Evolutionary conservation across 2,113 vertebrate species (phyloP).

Genomic region (Galemys pyrenaicus): DNA sequence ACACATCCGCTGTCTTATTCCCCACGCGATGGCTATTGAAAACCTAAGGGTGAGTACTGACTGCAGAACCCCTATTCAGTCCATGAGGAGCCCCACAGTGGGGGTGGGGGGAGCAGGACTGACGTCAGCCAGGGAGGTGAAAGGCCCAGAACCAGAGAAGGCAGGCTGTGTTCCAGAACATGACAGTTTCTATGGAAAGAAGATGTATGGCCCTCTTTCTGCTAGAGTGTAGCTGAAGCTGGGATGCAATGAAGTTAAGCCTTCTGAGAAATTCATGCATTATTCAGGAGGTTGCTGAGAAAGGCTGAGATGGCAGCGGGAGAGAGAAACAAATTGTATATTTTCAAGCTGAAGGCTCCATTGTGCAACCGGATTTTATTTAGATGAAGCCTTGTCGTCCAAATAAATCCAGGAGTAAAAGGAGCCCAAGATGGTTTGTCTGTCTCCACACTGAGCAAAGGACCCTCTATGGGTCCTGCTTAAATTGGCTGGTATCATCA

Average conservation of each 20-base stretch:
- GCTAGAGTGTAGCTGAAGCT: neutral
- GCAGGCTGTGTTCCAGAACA: slow-evolving; percentile 61
- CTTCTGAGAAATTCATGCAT: neutral
- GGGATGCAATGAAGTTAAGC: neutral
- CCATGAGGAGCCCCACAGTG: neutral
- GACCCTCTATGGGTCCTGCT: neutral
- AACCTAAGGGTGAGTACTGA: neutral
- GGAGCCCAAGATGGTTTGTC: neutral
- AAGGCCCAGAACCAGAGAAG: slow-evolving; percentile 63
- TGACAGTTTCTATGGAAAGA: slow-evolving; percentile 29
- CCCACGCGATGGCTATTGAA: slow-evolving; percentile 47
- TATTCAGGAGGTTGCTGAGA: neutral
- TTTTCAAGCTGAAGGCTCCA: neutral
- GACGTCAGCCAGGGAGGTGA: slow-evolving; percentile 71
- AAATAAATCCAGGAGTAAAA: neutral
- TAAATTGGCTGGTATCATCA: neutral
- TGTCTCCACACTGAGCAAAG: neutral
- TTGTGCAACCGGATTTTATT: neutral
- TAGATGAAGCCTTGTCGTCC: neutral
- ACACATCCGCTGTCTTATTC: slow-evolving; percentile 57
- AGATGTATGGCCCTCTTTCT: slow-evolving; percentile 45
- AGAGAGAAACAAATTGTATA: neutral
- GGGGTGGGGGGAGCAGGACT: slow-evolving; percentile 45
- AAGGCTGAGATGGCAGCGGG: neutral
- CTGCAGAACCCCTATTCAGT: slow-evolving; percentile 37